Conservation (phyloP, 2,797 vertebrate species). For the Jordanella pulchra region DNA sequence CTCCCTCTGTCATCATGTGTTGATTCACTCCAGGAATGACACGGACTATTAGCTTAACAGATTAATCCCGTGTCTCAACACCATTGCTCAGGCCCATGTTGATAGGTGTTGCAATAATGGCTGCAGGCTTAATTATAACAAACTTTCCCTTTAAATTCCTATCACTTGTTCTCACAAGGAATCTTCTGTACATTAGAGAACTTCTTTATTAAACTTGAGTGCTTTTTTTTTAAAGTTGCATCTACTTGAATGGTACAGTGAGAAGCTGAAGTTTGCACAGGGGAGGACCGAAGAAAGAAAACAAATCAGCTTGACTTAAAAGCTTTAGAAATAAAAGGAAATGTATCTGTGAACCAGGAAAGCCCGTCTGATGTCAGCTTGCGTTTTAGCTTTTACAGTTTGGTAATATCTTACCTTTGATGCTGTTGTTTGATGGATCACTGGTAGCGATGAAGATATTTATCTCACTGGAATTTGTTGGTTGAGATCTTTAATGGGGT, state of each 20-base stretch:
- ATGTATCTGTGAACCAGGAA: background rate
- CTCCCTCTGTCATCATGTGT: constrained; percentile 32
- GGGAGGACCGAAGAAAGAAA: background rate
- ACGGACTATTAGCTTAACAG: constrained; percentile 12
- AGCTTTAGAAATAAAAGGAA: background rate
- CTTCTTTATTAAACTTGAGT: constrained; percentile 6
- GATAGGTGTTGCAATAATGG: constrained; percentile 4
- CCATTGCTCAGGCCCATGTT: background rate
- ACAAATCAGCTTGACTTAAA: background rate
- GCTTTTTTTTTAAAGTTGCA: constrained; percentile 4
- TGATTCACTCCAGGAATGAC: constrained; percentile 37
- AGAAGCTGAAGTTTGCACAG: constrained; percentile 7
- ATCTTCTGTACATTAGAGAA: background rate
- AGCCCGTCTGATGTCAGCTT: background rate
- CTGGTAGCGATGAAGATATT: too few relatives aligned
- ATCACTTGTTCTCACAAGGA: background rate
- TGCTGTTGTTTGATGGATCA: too few relatives aligned
- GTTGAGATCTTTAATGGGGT: too few relatives aligned
- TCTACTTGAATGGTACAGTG: background rate
- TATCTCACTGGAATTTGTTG: too few relatives aligned
- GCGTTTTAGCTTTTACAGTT: background rate
- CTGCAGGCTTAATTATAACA: background rate
- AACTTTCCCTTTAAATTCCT: fast-evolving
- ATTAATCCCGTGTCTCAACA: constrained; percentile 24
- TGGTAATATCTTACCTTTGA: background rate